These are phyloP conservation scores for Synchiropus splendidus DNA, from an alignment of 2,113 vertebrate species.

Conservation along the genomic window DNA sequence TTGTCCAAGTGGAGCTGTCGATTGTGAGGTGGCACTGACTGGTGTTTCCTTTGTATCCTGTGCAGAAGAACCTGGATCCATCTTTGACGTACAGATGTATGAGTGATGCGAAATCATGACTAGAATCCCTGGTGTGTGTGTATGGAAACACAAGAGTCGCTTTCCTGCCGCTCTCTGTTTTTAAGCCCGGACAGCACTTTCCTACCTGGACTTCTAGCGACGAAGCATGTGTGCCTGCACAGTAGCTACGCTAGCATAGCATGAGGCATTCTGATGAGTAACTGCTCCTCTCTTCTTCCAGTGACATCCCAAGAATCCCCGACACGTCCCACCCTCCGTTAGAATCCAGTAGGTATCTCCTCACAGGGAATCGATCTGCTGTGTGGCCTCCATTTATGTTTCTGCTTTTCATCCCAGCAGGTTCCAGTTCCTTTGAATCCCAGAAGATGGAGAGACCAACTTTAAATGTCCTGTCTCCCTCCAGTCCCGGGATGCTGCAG, in stretches of 20 bases:
- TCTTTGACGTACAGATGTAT: too few species aligned
- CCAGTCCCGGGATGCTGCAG: slow-evolving; percentile 85
- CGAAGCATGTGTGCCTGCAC: slow-evolving; percentile 36
- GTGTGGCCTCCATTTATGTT: background rate
- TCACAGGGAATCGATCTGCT: background rate
- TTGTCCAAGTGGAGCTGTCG: too few species aligned
- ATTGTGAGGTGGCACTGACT: too few species aligned
- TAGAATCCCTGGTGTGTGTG: too few species aligned
- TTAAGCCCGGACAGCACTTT: too few species aligned
- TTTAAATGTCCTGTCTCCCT: slow-evolving; percentile 94
- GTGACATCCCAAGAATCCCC: slow-evolving; percentile 97
- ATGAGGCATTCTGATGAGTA: slow-evolving; percentile 3
- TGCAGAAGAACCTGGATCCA: too few species aligned
- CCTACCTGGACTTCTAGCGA: background rate
- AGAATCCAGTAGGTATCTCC: slow-evolving; percentile 83
- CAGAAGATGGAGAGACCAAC: slow-evolving; percentile 98
- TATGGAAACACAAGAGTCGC: too few species aligned
- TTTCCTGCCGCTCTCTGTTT: too few species aligned
- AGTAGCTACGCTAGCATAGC: slow-evolving; percentile 11
- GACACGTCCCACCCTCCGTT: slow-evolving; percentile 95
- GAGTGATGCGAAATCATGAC: too few species aligned
- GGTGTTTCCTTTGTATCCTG: too few species aligned
- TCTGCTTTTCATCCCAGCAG: slow-evolving; percentile 56
- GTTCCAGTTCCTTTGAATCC: slow-evolving; percentile 98
- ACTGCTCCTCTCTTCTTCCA: slow-evolving; percentile 51